phyloP scores from a whole-genome alignment of 2,113 vertebrate species.

The Psophia crepitans region DNA sequence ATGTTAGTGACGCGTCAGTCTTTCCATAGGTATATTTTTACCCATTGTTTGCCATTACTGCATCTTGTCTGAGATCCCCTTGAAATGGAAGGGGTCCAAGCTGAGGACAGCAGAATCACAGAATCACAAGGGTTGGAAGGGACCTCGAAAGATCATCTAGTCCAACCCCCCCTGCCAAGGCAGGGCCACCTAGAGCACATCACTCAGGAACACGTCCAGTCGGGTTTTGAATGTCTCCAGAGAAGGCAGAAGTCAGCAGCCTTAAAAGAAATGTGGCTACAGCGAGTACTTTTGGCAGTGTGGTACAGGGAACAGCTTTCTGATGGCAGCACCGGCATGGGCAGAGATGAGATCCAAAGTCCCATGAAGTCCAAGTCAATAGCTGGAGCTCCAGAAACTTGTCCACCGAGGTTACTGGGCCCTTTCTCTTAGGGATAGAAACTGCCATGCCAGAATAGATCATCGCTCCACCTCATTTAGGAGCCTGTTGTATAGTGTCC shows the following conservation, averaged over 20 bases:
- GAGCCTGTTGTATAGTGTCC: neutral
- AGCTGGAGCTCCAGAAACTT: neutral
- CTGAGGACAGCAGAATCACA: neutral
- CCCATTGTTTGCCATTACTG: neutral
- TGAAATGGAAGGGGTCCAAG: neutral
- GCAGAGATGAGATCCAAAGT: neutral
- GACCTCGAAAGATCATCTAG: too few species aligned
- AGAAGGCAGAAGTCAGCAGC: neutral
- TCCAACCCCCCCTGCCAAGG: too few species aligned
- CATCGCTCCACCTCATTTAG: neutral
- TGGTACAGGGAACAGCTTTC: neutral
- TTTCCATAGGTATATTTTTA: neutral
- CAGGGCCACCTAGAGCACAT: too few species aligned
- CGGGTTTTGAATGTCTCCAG: too few species aligned
- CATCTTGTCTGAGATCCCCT: neutral
- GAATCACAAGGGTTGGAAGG: too few species aligned
- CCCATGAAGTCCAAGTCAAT: neutral
- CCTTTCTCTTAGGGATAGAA: neutral
- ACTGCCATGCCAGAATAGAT: neutral
- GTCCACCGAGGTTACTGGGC: neutral
- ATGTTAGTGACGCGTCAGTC: neutral
- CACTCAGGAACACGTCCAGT: too few species aligned
- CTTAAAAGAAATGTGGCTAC: neutral
- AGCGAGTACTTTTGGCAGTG: neutral
- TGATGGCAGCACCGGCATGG: accelerated